phyloP scores from a whole-genome alignment of 2,888 invertebrate genomes.

The Microctonus aethiopoides region DNA sequence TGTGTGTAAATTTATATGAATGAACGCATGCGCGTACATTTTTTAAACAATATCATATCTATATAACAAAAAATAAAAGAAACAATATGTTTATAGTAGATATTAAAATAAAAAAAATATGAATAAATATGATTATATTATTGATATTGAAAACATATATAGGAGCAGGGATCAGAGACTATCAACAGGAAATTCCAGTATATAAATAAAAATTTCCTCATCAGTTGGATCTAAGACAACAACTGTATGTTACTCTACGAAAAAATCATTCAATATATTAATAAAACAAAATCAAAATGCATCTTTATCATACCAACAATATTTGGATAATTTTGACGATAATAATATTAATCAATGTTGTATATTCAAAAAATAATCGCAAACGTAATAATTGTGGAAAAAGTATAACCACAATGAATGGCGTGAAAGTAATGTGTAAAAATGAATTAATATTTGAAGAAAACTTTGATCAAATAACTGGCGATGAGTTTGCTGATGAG shows the following conservation, averaged over 20 bases:
- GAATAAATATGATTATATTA: neutral
- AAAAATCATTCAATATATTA: no score
- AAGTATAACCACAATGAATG: conserved; percentile 37
- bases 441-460: conserved; percentile 72
- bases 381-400: conserved; percentile 22
- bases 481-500: neutral
- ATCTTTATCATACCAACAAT: neutral
- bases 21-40: conserved; percentile 10
- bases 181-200: neutral
- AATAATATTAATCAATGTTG: neutral
- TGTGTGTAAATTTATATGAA: neutral
- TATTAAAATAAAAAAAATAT: neutral
- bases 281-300: no score
- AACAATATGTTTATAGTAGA: neutral
- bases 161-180: neutral
- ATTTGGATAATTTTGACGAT: neutral
- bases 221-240: neutral
- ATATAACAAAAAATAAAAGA: neutral
- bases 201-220: neutral
- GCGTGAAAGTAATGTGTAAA: conserved; percentile 31
- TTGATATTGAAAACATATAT: neutral
- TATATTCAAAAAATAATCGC: neutral
- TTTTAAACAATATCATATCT: neutral
- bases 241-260: neutral
- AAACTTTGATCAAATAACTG: conserved; percentile 67